Evolutionary conservation across 1,140 invertebrate species (phyloP).

Genomic region (Gryllus bimaculatus): DNA sequence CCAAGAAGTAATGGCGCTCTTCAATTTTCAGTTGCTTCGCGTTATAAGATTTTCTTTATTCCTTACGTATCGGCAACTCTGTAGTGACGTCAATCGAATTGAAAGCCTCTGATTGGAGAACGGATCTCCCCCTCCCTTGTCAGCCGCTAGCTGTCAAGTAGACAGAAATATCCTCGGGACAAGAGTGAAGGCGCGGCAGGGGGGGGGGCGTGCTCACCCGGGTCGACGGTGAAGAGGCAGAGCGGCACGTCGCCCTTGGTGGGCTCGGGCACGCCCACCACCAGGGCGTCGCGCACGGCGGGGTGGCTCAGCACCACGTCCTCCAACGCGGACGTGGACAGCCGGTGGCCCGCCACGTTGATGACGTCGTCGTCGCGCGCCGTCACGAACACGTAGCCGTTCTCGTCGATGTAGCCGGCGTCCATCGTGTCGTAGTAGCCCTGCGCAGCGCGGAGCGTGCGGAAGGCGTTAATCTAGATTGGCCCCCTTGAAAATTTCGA

Average conservation of each 20-base stretch:
- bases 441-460: too few species aligned
- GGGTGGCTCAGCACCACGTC: constrained; percentile 77
- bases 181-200: too few species aligned
- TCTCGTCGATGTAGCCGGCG: constrained; percentile 73
- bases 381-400: constrained; percentile 79
- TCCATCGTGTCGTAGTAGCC: constrained; percentile 97
- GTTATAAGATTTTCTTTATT: too few species aligned
- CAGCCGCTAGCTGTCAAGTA: too few species aligned
- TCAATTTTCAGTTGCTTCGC: too few species aligned
- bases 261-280: constrained; percentile 78
- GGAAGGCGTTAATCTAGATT: constrained; percentile 5
- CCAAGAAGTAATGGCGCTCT: too few species aligned
- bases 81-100: too few species aligned
- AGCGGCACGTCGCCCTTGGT: constrained; percentile 85
- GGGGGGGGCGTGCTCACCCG: constrained; percentile 36
- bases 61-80: too few species aligned
- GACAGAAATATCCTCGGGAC: too few species aligned
- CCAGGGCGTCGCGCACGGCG: constrained; percentile 71
- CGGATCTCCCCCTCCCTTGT: too few species aligned
- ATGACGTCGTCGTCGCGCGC: constrained; percentile 92
- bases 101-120: too few species aligned
- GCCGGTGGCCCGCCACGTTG: constrained; percentile 84
- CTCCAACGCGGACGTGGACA: constrained; percentile 80
- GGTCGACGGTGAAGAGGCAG: constrained; percentile 68
- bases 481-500: too few species aligned